Evolutionary conservation across 2,113 vertebrate species (phyloP).

Genomic region (Phainopepla nitens): DNA sequence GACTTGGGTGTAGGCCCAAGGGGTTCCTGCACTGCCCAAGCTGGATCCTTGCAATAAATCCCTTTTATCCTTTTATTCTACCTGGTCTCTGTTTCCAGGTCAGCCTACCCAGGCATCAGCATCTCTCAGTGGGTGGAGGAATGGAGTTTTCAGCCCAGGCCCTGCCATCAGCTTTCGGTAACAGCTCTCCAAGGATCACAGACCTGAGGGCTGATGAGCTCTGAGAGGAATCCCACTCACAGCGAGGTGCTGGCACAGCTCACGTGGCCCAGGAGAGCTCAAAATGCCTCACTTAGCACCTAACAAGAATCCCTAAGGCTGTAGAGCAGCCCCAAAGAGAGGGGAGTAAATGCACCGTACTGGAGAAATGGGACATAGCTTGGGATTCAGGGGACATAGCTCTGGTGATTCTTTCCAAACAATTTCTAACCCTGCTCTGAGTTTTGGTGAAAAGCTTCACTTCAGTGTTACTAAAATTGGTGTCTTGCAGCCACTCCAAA

Average conservation of each 20-base stretch:
- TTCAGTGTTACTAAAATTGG: neutral
- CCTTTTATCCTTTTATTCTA: too few relatives aligned
- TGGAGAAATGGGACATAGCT: neutral
- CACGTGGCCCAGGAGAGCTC: neutral
- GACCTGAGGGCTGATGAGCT: neutral
- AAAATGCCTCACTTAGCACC: neutral
- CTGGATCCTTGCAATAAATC: too few relatives aligned
- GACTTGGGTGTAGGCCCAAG: too few relatives aligned
- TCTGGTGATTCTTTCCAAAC: neutral
- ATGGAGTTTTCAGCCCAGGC: neutral
- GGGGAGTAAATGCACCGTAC: neutral
- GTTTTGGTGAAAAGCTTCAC: neutral
- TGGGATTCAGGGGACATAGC: neutral
- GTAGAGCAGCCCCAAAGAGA: neutral
- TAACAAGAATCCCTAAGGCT: neutral
- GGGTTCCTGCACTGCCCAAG: too few relatives aligned
- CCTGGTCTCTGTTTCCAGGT: too few relatives aligned
- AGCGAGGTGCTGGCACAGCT: neutral
- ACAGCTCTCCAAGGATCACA: neutral
- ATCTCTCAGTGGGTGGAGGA: neutral
- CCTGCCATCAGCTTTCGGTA: fast-evolving
- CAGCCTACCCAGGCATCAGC: too few relatives aligned
- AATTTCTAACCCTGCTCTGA: neutral
- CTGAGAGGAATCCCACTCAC: neutral
- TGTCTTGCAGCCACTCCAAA: neutral